Base-by-base conservation (phyloP, 2,888 invertebrate genomes). In the Cremastinae sp. region DNA sequence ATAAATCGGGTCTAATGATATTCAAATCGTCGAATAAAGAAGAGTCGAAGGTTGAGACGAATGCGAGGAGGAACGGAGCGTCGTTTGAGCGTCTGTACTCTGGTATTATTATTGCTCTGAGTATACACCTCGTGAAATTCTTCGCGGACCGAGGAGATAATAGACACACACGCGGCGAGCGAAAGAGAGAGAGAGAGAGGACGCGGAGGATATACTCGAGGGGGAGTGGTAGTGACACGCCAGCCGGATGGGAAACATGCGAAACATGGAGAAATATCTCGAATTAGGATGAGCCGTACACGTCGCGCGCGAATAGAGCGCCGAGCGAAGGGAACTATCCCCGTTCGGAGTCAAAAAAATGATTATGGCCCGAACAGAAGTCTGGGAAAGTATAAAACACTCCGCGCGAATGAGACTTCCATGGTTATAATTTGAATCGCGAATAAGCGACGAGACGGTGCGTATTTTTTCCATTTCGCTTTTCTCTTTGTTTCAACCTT, bases 161-260 rank as follows among this genome's bases (percentile, higher is more conserved):
- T 68, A 72, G 68, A 61, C 54, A 68, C 43, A 59, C 65, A 14
- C 10, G 36, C 14, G 36, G 12, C 51, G 1, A 18, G n/a, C n/a
- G n/a, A 54, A 56, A 58, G 36, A 71, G 36, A 58, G 64, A 53
- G 16, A 68, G 53, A 53, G 64, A 64, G 69, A 18, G 34, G 28
- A 43, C 71, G 51, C 51, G n/a, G 66, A 70, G 51, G 64, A 65
- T n/a, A n/a, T n/a, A 51, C 56, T 70, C 20, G 56, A 62, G 51
- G 51, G 75, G 66, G 73, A 72, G 78, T 75, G 72, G 75, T 75
- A 74, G 75, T 77, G 77, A 74, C 70, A 73, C 70, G 68, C 64
- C 59, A 68, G 64, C 20, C 22, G 43, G 49, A 59, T 69, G 47
- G 59, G 38, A 69, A 59, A 70, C 49, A 71, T 53, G 59, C 38